Percentiles rank a stretch among this genome's conserved stretches.
These are phyloP conservation scores for Ctenodactylus gundi DNA, from an alignment of 2,113 vertebrate species.

Conservation along the genomic window DNA sequence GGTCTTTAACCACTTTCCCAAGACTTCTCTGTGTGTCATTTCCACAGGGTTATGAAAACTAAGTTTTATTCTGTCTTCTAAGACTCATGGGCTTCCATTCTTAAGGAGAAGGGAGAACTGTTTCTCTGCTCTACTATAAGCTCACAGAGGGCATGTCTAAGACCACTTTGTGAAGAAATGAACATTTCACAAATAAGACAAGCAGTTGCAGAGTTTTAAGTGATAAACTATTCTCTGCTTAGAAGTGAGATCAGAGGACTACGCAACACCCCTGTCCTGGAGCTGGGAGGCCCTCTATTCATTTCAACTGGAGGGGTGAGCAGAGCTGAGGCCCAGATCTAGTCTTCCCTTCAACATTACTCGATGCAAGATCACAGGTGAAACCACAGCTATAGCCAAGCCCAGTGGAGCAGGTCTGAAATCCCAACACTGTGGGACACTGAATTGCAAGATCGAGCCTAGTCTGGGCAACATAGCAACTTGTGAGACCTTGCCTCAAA, in stretches of 20 bases:
- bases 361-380: background rate
- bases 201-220: background rate
- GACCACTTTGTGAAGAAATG: background rate
- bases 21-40: accelerated
- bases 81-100: background rate
- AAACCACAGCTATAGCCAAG: background rate
- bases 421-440: too few species aligned
- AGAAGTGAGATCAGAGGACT: background rate
- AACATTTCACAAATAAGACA: background rate
- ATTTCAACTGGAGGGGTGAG: background rate
- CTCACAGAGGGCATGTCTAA: background rate
- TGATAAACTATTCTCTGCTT: background rate
- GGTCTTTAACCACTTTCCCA: background rate
- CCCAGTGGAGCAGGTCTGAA: too few species aligned
- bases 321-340: background rate
- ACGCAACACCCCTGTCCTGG: too few species aligned
- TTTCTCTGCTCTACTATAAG: background rate
- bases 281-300: background rate
- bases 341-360: background rate
- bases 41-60: background rate
- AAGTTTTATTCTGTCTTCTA: background rate
- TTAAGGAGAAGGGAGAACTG: background rate
- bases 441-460: too few species aligned
- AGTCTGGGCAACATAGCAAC: too few species aligned
- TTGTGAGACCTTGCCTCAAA: too few species aligned